Evolutionary conservation across 2,888 invertebrate genomes (phyloP), one percentile per base, ranked within the genome.

Genomic region (Trissonchulus sp.): DNA sequence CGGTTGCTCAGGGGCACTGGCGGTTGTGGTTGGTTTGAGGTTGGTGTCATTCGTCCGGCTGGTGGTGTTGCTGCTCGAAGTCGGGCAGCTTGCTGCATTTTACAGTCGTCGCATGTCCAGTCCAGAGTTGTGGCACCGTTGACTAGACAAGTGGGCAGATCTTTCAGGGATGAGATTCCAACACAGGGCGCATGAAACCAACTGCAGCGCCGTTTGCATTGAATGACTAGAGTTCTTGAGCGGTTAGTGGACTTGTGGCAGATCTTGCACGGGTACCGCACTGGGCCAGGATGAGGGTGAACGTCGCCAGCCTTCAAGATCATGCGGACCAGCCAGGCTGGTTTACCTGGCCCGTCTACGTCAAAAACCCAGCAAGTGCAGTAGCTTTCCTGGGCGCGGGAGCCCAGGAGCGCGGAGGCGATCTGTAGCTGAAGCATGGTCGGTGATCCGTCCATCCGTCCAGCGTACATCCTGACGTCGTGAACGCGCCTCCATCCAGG

Each of bases 311-410:
- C n/a, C 60, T 23, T 60, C 60, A 60, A n/a, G 60, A n/a, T n/a
- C 60, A 60, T 60, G 60, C 60, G 60, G n/a, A 60, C 60, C 60
- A 60, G 60, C 60, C 60, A 60, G 60, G 60, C 60, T 60, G 60
- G 60, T n/a, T 60, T 60, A 60, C 60, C 60, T 23, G 60, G 60
- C n/a, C 60, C 60, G 60, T n/a, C 18, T 23, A 18, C 18, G 60
- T n/a, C n/a, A n/a, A n/a, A n/a, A n/a, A n/a, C n/a, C n/a, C n/a
- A n/a, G n/a, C n/a, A n/a, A n/a, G n/a, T n/a, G n/a, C n/a, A n/a
- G n/a, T n/a, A n/a, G n/a, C n/a, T n/a, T n/a, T n/a, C n/a, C n/a
- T n/a, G n/a, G n/a, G n/a, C n/a, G n/a, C n/a, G n/a, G n/a, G n/a
- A n/a, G n/a, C n/a, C n/a, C n/a, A n/a, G n/a, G n/a, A n/a, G n/a